Conservation (phyloP, 2,113 vertebrate species). For the Notothenia coriiceps region DNA sequence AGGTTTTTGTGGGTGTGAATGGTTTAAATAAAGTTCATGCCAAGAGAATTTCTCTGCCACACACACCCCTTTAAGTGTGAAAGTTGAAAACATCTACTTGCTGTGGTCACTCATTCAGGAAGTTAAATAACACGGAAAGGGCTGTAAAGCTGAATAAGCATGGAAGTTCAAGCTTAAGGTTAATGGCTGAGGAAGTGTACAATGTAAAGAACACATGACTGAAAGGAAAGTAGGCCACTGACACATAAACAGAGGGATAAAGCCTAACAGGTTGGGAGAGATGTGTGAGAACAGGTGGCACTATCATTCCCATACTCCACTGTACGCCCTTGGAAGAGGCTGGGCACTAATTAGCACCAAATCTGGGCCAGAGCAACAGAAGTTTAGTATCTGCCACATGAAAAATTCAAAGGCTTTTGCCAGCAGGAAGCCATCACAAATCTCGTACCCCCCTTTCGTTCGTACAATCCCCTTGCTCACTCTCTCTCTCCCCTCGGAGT, state of each 20-base stretch:
- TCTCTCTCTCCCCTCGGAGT: slow-evolving; percentile 23
- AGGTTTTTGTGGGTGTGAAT: too few species aligned
- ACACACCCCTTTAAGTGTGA: too few species aligned
- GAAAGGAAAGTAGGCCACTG: slow-evolving; percentile 36
- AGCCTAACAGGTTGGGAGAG: not conserved
- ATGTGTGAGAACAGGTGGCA: slow-evolving; percentile 62
- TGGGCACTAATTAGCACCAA: slow-evolving; percentile 76
- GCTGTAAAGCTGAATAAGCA: not conserved
- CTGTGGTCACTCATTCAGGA: not conserved
- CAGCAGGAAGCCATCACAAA: slow-evolving; percentile 60
- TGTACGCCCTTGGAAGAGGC: slow-evolving; percentile 59
- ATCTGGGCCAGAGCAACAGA: slow-evolving; percentile 80
- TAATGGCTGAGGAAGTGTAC: not conserved
- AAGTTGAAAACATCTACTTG: not conserved
- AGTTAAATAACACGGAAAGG: not conserved
- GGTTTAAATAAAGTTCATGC: too few species aligned
- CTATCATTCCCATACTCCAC: slow-evolving; percentile 51
- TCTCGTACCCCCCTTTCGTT: slow-evolving; percentile 27
- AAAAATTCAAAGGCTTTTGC: slow-evolving; percentile 75
- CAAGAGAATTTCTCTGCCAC: too few species aligned
- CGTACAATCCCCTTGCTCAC: not conserved
- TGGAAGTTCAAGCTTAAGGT: slow-evolving; percentile 1
- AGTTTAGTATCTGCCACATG: slow-evolving; percentile 71
- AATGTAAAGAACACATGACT: not conserved
- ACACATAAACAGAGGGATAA: slow-evolving; percentile 14